Evolutionary conservation across 2,888 invertebrate genomes (phyloP).

Genomic region (Schrankia costaestrigalis): DNA sequence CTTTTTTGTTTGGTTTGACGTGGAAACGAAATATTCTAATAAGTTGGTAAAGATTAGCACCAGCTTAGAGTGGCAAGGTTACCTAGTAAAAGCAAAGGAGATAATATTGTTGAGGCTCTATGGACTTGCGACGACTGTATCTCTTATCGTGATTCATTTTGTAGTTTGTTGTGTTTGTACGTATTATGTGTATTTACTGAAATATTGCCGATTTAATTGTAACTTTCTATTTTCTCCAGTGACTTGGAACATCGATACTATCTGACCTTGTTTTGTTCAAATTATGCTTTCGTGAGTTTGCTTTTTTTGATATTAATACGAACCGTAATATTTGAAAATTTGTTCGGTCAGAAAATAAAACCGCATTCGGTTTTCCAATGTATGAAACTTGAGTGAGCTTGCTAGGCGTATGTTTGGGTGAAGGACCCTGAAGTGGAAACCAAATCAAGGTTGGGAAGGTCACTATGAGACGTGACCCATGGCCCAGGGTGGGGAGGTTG

Average conservation of each 20-base stretch:
- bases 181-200: constrained; percentile 75
- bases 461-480: constrained; percentile 86
- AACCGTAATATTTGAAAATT: constrained; percentile 12
- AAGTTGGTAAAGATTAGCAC: constrained; percentile 12
- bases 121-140: constrained; percentile 79
- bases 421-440: constrained; percentile 88
- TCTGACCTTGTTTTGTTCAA: constrained; percentile 44
- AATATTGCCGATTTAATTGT: constrained; percentile 64
- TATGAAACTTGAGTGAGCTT: constrained; percentile 51
- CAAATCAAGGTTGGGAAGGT: constrained; percentile 90
- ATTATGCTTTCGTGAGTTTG: constrained; percentile 32
- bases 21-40: constrained; percentile 8
- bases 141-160: constrained; percentile 72
- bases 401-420: constrained; percentile 73
- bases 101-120: constrained; percentile 54
- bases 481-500: constrained; percentile 68
- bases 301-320: constrained; percentile 25
- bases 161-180: constrained; percentile 79
- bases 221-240: constrained; percentile 65
- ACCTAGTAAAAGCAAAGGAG: no score
- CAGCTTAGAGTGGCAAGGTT: no score
- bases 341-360: constrained; percentile 30
- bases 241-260: constrained; percentile 71
- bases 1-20: constrained; percentile 17
- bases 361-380: constrained; percentile 61